Conservation (phyloP, 2,113 vertebrate genomes). For the Chionis minor region DNA sequence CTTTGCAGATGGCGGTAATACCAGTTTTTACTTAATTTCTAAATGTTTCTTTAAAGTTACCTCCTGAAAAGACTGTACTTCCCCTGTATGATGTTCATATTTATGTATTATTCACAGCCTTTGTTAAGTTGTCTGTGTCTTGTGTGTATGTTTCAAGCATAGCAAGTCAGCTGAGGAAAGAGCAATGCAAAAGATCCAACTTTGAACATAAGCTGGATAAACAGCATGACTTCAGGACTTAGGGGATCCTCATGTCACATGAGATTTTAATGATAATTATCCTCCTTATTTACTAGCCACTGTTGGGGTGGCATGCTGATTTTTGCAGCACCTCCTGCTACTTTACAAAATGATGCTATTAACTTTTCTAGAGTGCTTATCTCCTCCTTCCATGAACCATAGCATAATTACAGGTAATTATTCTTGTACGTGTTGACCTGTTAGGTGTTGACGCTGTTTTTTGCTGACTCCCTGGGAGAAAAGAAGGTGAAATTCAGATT, state of each 20-base stretch:
- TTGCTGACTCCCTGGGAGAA: not conserved
- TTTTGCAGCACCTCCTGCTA: not conserved
- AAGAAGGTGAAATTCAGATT: not conserved
- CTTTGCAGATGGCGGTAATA: constrained; percentile 93
- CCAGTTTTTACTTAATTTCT: constrained; percentile 7
- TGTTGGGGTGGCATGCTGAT: not conserved
- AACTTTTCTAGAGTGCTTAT: not conserved
- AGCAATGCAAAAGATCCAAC: not conserved
- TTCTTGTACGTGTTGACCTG: not conserved
- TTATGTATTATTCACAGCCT: not conserved
- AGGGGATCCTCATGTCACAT: not conserved
- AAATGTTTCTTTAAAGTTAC: not conserved
- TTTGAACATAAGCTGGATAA: not conserved
- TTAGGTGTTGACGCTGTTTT: not conserved
- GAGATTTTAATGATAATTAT: not conserved
- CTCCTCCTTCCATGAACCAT: not conserved
- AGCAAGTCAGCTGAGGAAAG: not conserved
- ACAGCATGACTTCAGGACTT: not conserved
- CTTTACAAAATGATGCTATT: not conserved
- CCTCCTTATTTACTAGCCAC: not conserved
- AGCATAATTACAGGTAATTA: not conserved
- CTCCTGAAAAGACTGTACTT: not conserved
- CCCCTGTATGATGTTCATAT: not conserved
- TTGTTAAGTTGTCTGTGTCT: not conserved
- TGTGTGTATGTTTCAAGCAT: not conserved